phyloP scores from a whole-genome alignment of 1,140 invertebrate species.

The Cryptotermes secundus region DNA sequence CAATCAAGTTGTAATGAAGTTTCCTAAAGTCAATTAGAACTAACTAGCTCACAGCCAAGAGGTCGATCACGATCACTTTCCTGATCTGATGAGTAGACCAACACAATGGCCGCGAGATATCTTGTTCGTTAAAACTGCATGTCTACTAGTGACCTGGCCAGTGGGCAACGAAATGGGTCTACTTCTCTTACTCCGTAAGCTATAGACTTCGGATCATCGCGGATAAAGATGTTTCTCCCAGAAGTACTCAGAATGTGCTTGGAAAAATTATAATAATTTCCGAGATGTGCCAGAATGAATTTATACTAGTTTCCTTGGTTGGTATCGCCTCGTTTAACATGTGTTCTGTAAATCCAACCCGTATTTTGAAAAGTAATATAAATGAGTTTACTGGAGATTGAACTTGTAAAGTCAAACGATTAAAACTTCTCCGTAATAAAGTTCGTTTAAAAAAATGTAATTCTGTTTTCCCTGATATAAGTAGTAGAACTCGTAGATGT shows the following conservation, averaged over 20 bases:
- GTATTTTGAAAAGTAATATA: too few species aligned
- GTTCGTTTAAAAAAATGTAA: background rate
- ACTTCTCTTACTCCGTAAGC: too few species aligned
- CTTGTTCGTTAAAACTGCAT: background rate
- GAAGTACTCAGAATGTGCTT: too few species aligned
- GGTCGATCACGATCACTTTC: background rate
- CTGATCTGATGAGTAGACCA: background rate
- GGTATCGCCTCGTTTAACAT: too few species aligned
- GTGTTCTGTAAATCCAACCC: too few species aligned
- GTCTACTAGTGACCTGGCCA: background rate
- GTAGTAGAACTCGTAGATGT: background rate
- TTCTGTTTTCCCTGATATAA: background rate
- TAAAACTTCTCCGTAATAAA: background rate
- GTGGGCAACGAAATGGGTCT: background rate
- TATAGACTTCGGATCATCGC: too few species aligned
- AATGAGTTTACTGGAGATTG: too few species aligned
- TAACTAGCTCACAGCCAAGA: conserved; percentile 15
- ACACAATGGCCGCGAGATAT: background rate
- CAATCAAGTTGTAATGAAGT: conserved; percentile 17
- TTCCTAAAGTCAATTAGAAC: conserved; percentile 1
- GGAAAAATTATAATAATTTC: too few species aligned
- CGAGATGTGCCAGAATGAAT: too few species aligned
- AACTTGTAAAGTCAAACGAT: background rate
- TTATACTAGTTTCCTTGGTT: too few species aligned
- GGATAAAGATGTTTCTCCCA: too few species aligned